Conservation (phyloP, 2,113 vertebrate genomes). For the Thalassoma bifasciatum region DNA sequence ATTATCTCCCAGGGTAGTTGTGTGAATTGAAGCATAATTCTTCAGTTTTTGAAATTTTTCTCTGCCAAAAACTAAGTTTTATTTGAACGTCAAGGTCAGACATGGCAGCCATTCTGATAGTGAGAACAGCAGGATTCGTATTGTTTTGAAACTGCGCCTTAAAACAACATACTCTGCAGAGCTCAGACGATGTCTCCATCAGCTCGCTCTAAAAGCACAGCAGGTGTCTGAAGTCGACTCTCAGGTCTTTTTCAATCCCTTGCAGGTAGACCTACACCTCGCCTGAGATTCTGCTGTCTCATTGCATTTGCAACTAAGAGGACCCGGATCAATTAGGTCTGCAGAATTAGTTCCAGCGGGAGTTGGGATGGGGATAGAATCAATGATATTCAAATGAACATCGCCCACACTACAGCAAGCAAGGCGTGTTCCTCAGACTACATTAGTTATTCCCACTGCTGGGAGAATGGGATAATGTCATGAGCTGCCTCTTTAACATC, state of each 20-base stretch:
- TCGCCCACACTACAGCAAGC: constrained; percentile 48
- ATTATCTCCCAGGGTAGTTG: constrained; percentile 1
- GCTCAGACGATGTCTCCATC: constrained; percentile 51
- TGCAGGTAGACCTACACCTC: constrained; percentile 29
- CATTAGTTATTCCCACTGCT: constrained; percentile 68
- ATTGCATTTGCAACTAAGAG: constrained; percentile 63
- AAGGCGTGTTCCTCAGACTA: constrained; percentile 53
- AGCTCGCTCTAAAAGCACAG: constrained; percentile 40
- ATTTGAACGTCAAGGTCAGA: constrained; percentile 21
- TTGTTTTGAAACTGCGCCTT: constrained; percentile 19
- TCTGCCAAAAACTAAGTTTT: constrained; percentile 4
- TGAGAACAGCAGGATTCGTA: constrained; percentile 7
- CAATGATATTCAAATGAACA: constrained; percentile 75
- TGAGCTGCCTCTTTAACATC: constrained; percentile 35
- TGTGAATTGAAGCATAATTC: neutral
- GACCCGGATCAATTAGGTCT: constrained; percentile 70
- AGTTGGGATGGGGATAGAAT: constrained; percentile 59
- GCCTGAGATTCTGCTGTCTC: constrained; percentile 46
- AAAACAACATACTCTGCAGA: neutral
- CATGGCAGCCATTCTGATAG: neutral
- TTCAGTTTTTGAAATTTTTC: too few species aligned
- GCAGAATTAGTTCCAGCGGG: constrained; percentile 65
- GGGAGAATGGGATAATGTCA: constrained; percentile 46
- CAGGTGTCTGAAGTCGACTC: constrained; percentile 32
- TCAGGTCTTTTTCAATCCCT: constrained; percentile 53